Evolutionary conservation across 23 tunicate genomes (phyloP).

Genomic region (Clavelina lepadiformis): DNA sequence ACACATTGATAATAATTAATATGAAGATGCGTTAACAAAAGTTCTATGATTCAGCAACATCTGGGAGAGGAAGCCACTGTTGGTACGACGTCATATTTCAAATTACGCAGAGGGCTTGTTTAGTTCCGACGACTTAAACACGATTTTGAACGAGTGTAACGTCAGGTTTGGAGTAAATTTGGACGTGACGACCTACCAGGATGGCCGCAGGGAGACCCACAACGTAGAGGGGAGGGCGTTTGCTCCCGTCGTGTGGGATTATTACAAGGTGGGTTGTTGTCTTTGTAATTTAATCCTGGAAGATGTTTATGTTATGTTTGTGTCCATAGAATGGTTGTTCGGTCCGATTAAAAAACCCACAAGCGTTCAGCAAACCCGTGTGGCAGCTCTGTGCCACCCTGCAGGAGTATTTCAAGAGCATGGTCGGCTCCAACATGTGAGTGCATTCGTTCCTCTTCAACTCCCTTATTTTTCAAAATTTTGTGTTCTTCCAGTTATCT

Average conservation of each 20-base stretch:
- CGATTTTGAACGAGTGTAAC: slow-evolving; percentile 55
- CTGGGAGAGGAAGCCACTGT: slow-evolving; percentile 79
- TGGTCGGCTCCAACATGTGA: slow-evolving; percentile 95
- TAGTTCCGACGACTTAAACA: slow-evolving; percentile 44
- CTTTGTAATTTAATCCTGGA: neutral
- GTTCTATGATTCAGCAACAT: slow-evolving; percentile 33
- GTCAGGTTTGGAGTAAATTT: slow-evolving; percentile 79
- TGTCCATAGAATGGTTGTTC: slow-evolving; percentile 88
- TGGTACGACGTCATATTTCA: slow-evolving; percentile 45
- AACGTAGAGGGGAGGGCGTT: slow-evolving; percentile 72
- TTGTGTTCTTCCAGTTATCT: slow-evolving; percentile 45
- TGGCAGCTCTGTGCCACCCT: slow-evolving; percentile 78
- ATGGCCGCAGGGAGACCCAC: slow-evolving; percentile 70
- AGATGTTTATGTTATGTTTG: neutral
- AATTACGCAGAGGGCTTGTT: slow-evolving; percentile 65
- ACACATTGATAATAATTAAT: too few species aligned
- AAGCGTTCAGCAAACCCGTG: slow-evolving; percentile 74
- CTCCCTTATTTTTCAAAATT: neutral
- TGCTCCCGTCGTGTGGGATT: slow-evolving; percentile 85
- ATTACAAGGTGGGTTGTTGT: slow-evolving; percentile 48
- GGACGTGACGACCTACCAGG: slow-evolving; percentile 77
- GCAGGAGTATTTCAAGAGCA: slow-evolving; percentile 86
- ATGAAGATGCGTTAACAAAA: too few species aligned
- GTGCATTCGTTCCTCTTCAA: slow-evolving; percentile 6
- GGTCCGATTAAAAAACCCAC: slow-evolving; percentile 75